Evolutionary conservation across 2,797 vertebrate species (phyloP), one percentile per base, ranked within the genome.

Genomic region (Oryzias dopingdopingensis): DNA sequence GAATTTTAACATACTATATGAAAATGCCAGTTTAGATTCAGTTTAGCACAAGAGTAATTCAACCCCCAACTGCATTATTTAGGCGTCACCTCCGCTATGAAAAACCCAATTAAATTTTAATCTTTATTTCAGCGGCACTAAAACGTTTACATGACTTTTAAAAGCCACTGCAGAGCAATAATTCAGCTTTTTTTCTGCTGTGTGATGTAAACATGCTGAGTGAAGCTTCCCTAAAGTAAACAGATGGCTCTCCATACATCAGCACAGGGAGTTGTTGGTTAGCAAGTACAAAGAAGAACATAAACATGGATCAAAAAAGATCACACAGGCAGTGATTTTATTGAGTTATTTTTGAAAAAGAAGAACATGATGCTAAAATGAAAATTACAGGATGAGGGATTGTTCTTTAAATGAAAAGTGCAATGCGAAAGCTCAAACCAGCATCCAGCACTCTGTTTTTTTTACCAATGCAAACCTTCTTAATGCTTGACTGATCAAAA

Each of bases 271-370:
- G 32, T 37, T 37, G 74, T 54, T 41, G 54, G 42, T 44, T 58
- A 52, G 52, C 56, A 76, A 66, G 80, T 82, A 81, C 32, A 37
- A 76, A 72, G 61, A 73, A 83, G 18, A 12, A 14, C 68, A 73
- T 72, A 64, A 59, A 70, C 22, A 51, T 24, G 45, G 63, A 83
- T 86, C 50, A 81, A 78, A 82, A 85, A 76, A 82, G 72, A 62
- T 56, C 54, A 53, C 12, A 23, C 52, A 60, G 65, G 56, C 32
- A 37, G 2, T 37, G 32, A 37, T 37, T 37, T 37, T 37, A 37
- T 37, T 37, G 8, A 4, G 32, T 37, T 37, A 3, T 3, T 37
- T 37, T 12, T 37, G 10, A 37, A 37, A 37, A 12, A 37, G 32
- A 13, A 37, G 32, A 13, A 2, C 10, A 12, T 12, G 32, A 37